Evolutionary conservation across 2,888 invertebrate species (phyloP), one percentile per base, ranked within the genome.

Genomic region (Parnassius apollo): DNA sequence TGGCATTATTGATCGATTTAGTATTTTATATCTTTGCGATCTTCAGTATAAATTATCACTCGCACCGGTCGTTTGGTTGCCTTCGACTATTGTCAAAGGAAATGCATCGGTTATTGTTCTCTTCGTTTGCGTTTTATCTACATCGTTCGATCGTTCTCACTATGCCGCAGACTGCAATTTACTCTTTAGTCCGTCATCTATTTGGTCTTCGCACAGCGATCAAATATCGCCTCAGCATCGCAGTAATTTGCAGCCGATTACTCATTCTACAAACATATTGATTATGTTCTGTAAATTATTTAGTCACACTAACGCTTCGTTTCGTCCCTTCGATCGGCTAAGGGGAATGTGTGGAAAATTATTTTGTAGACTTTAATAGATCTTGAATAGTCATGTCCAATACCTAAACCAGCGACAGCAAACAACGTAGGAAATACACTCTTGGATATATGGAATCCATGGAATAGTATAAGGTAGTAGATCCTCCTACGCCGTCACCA

Each of bases 71-170:
- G 58, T 25, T 25, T 25, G 46, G 46, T n/a, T 12, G 63, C 59
- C 71, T 70, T 69, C 69, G 68, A 78, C 79, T 77, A 85, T 87
- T 90, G 89, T 88, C 87, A 85, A 85, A 88, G 88, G 86, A 86
- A 86, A 86, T 86, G 86, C 87, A 87, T 88, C 87, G 82, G 85
- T 88, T 88, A 90, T 91, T 89, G 89, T 90, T 88, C 83, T 78
- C 78, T 78, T 84, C 73, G 85, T 83, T 84, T 80, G 76, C 74
- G 75, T 79, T 78, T 85, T 88, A 88, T 88, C 87, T 78, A 67
- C 66, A 68, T 76, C 76, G 78, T 71, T 75, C 75, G 72, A 88
- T 88, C 85, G 77, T 52, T 54, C 44, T 76, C 69, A 75, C 76
- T 69, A 71, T 73, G 74, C 75, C 72, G 74, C 75, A 75, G 77